A percentile compares a stretch with the other conserved stretches of the same genome.
These are phyloP conservation scores for Neolamprologus cancellatus DNA, from an alignment of 2,113 vertebrate genomes.

Conservation along the genomic window DNA sequence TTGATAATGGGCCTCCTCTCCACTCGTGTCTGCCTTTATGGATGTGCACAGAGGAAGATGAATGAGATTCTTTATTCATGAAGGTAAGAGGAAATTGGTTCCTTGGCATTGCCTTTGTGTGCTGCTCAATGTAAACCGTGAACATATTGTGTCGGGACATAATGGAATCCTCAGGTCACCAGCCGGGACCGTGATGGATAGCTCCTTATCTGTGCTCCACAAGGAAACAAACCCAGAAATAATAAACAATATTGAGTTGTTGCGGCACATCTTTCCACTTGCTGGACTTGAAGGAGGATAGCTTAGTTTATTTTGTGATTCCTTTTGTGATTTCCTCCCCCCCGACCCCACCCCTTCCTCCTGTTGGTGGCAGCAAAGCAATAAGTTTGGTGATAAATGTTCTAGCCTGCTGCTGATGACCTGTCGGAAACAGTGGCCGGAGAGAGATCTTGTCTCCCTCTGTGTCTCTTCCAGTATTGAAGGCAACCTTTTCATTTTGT, in stretches of 20 bases:
- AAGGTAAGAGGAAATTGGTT: slow-evolving; percentile 66
- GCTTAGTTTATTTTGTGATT: slow-evolving; percentile 25
- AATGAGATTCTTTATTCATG: slow-evolving; percentile 64
- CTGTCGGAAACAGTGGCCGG: neutral
- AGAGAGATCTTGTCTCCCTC: slow-evolving; percentile 14
- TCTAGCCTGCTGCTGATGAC: neutral
- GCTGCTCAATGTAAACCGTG: slow-evolving; percentile 38
- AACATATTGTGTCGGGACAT: slow-evolving; percentile 47
- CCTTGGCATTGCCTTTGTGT: slow-evolving; percentile 56
- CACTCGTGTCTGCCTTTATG: slow-evolving; percentile 44
- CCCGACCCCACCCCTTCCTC: neutral
- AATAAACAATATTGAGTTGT: slow-evolving; percentile 52
- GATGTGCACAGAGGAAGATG: slow-evolving; percentile 50
- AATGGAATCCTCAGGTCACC: slow-evolving; percentile 56
- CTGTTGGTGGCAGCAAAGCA: slow-evolving; percentile 7
- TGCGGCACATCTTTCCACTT: neutral
- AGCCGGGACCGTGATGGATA: slow-evolving; percentile 46
- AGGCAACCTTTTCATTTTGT: neutral
- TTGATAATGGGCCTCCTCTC: slow-evolving; percentile 50
- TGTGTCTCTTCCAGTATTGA: neutral
- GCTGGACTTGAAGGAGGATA: neutral
- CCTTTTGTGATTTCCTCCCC: slow-evolving; percentile 8
- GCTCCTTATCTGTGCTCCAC: slow-evolving; percentile 46
- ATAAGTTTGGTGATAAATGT: slow-evolving; percentile 36
- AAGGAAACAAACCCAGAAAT: slow-evolving; percentile 41